phyloP scores from a whole-genome alignment of 2,113 vertebrate genomes.

The Anoplopoma fimbria region DNA sequence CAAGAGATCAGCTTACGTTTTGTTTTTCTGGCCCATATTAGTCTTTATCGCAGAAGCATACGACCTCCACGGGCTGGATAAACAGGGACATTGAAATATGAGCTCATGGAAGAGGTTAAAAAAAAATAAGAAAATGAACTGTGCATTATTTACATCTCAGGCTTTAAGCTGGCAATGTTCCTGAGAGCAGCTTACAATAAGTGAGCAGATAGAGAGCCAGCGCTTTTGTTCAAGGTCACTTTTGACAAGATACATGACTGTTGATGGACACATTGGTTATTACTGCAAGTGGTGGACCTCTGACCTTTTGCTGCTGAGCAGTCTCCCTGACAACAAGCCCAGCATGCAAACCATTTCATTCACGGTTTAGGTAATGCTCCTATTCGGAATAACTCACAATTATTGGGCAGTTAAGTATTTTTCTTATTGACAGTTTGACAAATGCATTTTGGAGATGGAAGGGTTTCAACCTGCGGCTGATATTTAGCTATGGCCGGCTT shows the following conservation, averaged over 20 bases:
- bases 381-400: neutral
- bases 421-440: neutral
- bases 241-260: neutral
- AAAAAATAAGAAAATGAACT: neutral
- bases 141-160: slow-evolving; percentile 14
- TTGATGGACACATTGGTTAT: slow-evolving; percentile 16
- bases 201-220: neutral
- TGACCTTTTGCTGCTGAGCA: slow-evolving; percentile 10
- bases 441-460: neutral
- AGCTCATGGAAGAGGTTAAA: neutral
- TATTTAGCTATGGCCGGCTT: no score
- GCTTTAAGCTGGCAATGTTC: neutral
- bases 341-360: neutral
- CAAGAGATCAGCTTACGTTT: slow-evolving; percentile 66
- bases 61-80: neutral
- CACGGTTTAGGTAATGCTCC: neutral
- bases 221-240: slow-evolving; percentile 26
- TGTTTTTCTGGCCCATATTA: slow-evolving; percentile 31
- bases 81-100: neutral
- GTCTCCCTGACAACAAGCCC: slow-evolving; percentile 22
- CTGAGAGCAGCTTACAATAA: neutral
- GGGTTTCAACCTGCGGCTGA: neutral
- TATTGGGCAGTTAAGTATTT: neutral
- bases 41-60: neutral
- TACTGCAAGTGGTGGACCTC: slow-evolving; percentile 22